phyloP scores from a whole-genome alignment of 92 coral and sea anemone genomes.

The Parazoanthus atlanticus region DNA sequence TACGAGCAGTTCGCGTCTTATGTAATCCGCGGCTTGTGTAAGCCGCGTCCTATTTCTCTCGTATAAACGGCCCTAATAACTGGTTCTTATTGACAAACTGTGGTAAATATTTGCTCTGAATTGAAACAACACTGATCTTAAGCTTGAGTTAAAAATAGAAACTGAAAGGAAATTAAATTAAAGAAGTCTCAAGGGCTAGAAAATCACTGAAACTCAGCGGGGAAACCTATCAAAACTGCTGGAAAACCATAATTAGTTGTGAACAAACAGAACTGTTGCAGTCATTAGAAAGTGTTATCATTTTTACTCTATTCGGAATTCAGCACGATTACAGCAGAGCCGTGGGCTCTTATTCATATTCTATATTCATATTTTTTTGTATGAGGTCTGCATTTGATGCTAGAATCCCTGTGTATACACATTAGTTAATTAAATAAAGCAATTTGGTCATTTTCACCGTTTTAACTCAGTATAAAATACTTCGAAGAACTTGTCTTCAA shows the following conservation, averaged over 20 bases:
- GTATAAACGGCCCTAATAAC: no score
- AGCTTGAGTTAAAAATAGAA: background rate
- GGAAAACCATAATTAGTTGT: background rate
- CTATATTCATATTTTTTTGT: no score
- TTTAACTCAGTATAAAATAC: background rate
- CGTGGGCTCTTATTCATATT: no score
- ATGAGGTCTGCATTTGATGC: no score
- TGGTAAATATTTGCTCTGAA: background rate
- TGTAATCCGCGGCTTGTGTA: no score
- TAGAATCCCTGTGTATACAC: background rate
- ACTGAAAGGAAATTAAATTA: background rate
- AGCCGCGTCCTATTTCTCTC: no score
- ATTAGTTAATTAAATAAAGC: no score
- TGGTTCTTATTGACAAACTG: background rate
- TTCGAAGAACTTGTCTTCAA: background rate
- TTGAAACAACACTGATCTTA: background rate
- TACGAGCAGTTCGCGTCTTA: no score
- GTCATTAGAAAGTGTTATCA: no score
- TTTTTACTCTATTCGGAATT: no score
- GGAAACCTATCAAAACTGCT: background rate
- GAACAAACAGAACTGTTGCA: no score
- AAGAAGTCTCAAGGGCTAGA: background rate
- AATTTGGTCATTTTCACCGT: background rate
- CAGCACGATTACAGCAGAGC: background rate
- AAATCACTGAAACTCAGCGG: background rate